Base-by-base conservation (phyloP, 2,113 vertebrate genomes). In the Bagarius yarrelli region DNA sequence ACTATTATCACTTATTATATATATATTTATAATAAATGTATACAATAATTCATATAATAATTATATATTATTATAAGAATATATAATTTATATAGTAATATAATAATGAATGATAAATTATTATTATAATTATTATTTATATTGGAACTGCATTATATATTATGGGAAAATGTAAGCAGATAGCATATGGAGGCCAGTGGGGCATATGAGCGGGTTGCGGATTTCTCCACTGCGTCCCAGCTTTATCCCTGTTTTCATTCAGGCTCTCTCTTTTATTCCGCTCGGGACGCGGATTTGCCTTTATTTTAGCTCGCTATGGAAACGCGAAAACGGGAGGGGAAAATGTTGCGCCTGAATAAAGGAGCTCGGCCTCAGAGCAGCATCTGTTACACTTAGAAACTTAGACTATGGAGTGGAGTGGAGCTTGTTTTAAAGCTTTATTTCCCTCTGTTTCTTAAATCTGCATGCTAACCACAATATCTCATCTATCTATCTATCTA, bases 301-400 rank as follows among this genome's bases (percentile, higher is more conserved):
- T 97, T 98, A 98, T 97, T 98, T 94, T 93, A 91, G 92, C 94
- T 98, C 96, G 94, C 97, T 98, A 98, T 98, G 96, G 96, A 97
- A 98, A 98, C 97, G 94, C 93, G 94, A 92, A n/a, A 95, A 96
- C 95, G 94, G 91, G 95, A 94, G 94, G 94, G 92, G 98, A 98
- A 96, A 95, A 98, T 98, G 96, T n/a, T 90, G 89, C 92, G 91
- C 85, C 92, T 90, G 95, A 97, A 98, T 96, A 97, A 97, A 96
- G 94, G 92, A 91, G 95, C 94, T 93, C 94, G 87, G 89, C 95
- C 95, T 93, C 93, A 96, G 94, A 96, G 94, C 94, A 91, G 96
- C 97, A 98, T 98, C 97, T 98, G 97, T 98, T 98, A 98, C 97
- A 98, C 95, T 97, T 95, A 94, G 95, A 95, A 98, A 98, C 95